Base-by-base conservation (phyloP, 2,888 invertebrate genomes). In the Phymatocera aterrima region DNA sequence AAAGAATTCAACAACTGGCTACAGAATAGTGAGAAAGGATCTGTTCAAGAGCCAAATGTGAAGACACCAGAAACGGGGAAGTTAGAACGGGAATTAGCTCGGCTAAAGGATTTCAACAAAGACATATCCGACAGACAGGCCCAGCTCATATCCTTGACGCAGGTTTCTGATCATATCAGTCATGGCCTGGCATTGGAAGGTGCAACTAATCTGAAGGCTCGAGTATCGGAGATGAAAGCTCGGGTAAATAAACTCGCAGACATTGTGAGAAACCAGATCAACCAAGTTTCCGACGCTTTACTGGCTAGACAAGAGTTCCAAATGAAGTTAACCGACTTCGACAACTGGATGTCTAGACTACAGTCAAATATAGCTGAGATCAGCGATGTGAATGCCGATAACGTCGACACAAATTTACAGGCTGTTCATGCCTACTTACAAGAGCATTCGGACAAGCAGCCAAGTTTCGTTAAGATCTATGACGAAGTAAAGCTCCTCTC, bases 91-190 rank as follows among this genome's bases (percentile, higher is more conserved):
- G 95, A 96, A 89, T 90, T 97, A 60, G 93, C 94, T 51, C 94
- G 94, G 87, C 90, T 97, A 0, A 97, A 97, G 88, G 95, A 95
- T 0, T 94, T 95, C 81, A 96, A 96, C 82, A 96, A 96, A 85
- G 96, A 97, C 88, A 94, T 98, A 82, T 95, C 96, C 0, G 95
- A 96, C 86, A 96, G 97, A 84, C 96, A 97, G 90, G 95, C 96
- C 0, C 96, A 96, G 88, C 91, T 97, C 61, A 95, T 97, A 54
- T 93, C 94, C 0, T 89, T 97, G 60, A 96, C 96, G 0, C 96
- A 97, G 89, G 94, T 93, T 64, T 95, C 95, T 81, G 97, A 97
- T 88, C 94, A 94, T 78, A 95, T 97, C 28, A 94, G 95, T 79
- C 94, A 96, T 84, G 93, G 93, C 81, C 91, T 97, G 72, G 94